Evolutionary conservation across 2,888 invertebrate genomes (phyloP), one percentile per base, ranked within the genome.

Genomic region (Sinodicranocentrus sp.): DNA sequence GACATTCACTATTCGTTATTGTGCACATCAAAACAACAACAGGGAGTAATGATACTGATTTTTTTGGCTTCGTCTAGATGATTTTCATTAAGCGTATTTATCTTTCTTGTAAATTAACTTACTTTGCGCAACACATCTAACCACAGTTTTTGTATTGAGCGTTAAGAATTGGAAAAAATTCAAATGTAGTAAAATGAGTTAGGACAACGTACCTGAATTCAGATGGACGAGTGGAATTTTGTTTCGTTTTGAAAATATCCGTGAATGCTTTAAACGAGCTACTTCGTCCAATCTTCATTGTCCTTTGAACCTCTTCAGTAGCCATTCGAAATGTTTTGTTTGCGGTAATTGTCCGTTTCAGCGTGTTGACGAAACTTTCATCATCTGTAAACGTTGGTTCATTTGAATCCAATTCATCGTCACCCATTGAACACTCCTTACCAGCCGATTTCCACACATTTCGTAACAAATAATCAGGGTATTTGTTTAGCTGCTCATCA

Each of bases 401-500:
- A 17, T 17, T 43, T 23, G n/a, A 15, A 3, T 44, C 63, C 8
- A 19, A 25, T 59, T 59, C 59, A 19, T 44, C 44, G n/a, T 78
- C 78, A 2, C 15, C 13, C 15, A 70, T n/a, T 23, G 79, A 79
- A 21, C 72, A 73, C 3, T 73, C 72, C 25, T 67, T 80, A 13
- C 43, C 57, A 10, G 82, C 72, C 1, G 76, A 19, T 15, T 82
- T 76, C 85, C 85, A 85, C 17, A 61, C 77, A 43, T 73, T 25
- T 52, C 73, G 67, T 13, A 85, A 44, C 39, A 85, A 43, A n/a
- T 43, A 67, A 23, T 68, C 65, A 10, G 88, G 84, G 67, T 85
- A 82, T 19, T 76, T 85, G 43, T 52, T 43, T 72, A 87, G 48
- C 1, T 71, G 17, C 6, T 80, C 82, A 39, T 88, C 88, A 48